A percentile compares a stretch with the other conserved stretches of the same genome.
These are phyloP conservation scores for Myotis davidii DNA, from an alignment of 2,113 vertebrate species.

Conservation along the genomic window DNA sequence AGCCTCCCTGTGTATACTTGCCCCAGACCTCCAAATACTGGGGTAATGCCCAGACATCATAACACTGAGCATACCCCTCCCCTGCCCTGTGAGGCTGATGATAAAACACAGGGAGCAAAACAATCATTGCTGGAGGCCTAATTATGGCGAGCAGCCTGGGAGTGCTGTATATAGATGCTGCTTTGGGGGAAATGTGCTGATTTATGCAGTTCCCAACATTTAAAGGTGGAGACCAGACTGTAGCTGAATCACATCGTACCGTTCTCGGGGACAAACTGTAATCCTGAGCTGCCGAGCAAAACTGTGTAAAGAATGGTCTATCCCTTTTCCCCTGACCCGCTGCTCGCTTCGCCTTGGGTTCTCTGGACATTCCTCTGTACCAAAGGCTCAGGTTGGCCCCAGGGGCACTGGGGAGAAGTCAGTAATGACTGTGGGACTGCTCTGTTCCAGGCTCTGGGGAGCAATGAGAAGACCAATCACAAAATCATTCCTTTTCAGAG, in stretches of 20 bases:
- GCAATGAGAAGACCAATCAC: not conserved
- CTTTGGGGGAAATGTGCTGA: conserved; percentile 76
- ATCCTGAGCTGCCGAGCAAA: conserved; percentile 42
- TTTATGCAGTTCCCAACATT: conserved; percentile 79
- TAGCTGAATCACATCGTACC: conserved; percentile 66
- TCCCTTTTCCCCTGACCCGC: not conserved
- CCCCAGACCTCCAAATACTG: too few relatives aligned
- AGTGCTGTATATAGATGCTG: conserved; percentile 71
- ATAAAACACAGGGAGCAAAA: conserved; percentile 61
- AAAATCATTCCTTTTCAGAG: not conserved
- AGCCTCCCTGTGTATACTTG: too few relatives aligned
- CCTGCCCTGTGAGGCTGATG: not conserved
- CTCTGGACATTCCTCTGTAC: not conserved
- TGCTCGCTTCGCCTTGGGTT: not conserved
- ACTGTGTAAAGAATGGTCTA: not conserved
- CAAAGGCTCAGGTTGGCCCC: not conserved
- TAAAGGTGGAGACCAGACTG: conserved; percentile 80
- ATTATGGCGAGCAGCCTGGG: conserved; percentile 69
- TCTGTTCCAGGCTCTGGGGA: not conserved
- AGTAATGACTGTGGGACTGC: not conserved
- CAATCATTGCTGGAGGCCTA: conserved; percentile 72
- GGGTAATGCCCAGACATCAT: not conserved
- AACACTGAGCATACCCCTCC: not conserved
- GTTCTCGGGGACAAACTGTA: conserved; percentile 52
- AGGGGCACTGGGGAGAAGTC: not conserved